Evolutionary conservation across 1,140 invertebrate species (phyloP).

Genomic region (Drosophila suzukii): DNA sequence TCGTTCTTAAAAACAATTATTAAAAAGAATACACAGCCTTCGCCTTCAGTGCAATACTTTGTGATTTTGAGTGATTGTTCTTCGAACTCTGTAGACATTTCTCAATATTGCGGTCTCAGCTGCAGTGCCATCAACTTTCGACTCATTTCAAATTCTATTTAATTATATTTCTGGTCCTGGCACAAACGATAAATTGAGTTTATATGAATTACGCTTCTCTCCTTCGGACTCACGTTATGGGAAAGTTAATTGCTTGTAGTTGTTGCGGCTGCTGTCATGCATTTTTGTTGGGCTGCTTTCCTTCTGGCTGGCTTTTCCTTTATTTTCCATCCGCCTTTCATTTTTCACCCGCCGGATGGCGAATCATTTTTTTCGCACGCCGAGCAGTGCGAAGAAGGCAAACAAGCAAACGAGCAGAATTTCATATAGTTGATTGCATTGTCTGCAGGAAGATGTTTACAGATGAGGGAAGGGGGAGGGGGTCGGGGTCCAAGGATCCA

Average conservation of each 20-base stretch:
- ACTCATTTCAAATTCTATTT: constrained; percentile 28
- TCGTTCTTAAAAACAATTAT: background rate
- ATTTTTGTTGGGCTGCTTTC: constrained; percentile 8
- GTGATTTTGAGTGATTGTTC: background rate
- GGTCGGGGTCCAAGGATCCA: too few relatives aligned
- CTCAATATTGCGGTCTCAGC: constrained; percentile 2
- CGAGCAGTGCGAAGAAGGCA: constrained; percentile 4
- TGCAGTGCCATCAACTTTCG: constrained; percentile 1
- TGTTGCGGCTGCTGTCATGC: constrained; percentile 21
- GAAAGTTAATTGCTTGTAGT: constrained; percentile 58
- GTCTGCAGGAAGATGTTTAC: constrained; percentile 46
- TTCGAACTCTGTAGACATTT: background rate
- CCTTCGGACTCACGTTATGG: constrained; percentile 25
- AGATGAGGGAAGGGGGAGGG: background rate
- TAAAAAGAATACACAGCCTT: background rate
- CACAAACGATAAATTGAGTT: constrained; percentile 41
- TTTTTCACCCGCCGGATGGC: constrained; percentile 52
- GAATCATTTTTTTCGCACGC: constrained; percentile 49
- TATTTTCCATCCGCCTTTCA: constrained; percentile 22
- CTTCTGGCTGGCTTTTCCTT: constrained; percentile 13
- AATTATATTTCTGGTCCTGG: constrained; percentile 42
- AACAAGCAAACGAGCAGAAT: constrained; percentile 52
- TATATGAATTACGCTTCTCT: constrained; percentile 18
- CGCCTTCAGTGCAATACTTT: background rate
- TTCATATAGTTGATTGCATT: constrained; percentile 65